Conservation (phyloP, 2,113 vertebrate genomes). For the Nipponia nippon region DNA sequence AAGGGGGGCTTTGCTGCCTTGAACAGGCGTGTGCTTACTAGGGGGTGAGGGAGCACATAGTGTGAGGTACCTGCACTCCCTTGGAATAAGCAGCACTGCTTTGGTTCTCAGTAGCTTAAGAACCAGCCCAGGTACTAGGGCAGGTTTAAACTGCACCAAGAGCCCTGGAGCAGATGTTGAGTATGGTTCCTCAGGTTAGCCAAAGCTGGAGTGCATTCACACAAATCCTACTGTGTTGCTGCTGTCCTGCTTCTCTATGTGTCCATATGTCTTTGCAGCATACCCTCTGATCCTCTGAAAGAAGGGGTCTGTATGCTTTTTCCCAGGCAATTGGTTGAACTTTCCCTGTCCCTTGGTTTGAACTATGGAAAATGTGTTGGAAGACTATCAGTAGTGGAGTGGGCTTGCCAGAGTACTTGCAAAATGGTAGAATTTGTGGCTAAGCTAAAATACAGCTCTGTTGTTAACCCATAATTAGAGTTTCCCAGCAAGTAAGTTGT, state of each 20-base stretch:
- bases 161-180: background rate
- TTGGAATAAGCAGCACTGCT: background rate
- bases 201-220: background rate
- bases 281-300: background rate
- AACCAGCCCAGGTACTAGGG: background rate
- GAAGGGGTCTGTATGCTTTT: background rate
- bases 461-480: background rate
- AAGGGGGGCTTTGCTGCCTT: background rate
- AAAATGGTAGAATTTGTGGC: background rate
- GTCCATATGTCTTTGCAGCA: accelerated
- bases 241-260: background rate
- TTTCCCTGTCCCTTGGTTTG: background rate
- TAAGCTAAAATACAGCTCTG: background rate
- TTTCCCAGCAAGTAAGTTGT: background rate
- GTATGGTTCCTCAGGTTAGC: background rate
- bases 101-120: background rate
- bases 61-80: background rate
- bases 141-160: background rate
- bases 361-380: background rate
- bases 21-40: background rate
- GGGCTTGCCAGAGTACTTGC: background rate
- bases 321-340: background rate
- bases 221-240: background rate
- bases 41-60: accelerated
- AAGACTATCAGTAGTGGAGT: background rate